These are phyloP conservation scores for Carassius carassius DNA, from an alignment of 2,113 vertebrate genomes.

Conservation along the genomic window DNA sequence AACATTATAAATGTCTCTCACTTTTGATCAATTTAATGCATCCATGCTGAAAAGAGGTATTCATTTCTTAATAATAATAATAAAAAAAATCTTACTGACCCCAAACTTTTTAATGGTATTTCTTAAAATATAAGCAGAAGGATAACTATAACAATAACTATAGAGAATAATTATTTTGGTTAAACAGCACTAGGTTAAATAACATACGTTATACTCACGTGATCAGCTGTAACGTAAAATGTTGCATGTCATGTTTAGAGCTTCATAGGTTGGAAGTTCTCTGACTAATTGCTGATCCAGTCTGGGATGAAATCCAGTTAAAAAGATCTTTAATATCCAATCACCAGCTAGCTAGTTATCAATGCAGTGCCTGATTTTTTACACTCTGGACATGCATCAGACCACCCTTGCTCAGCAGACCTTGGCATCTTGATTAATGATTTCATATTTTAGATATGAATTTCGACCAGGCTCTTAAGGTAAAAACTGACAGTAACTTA, in stretches of 20 bases:
- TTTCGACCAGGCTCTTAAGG: background rate
- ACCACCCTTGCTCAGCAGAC: constrained; percentile 2
- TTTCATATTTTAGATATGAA: background rate
- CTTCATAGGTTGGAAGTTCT: background rate
- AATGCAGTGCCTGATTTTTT: constrained; percentile 5
- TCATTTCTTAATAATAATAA: too few species aligned
- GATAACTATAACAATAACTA: background rate
- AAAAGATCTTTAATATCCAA: background rate
- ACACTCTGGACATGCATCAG: background rate
- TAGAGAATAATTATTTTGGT: background rate
- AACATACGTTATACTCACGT: background rate
- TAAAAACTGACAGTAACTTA: background rate
- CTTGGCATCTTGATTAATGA: background rate
- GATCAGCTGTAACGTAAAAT: background rate
- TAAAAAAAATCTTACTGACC: background rate
- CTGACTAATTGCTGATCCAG: constrained; percentile 7
- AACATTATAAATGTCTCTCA: too few species aligned
- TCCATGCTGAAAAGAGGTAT: too few species aligned
- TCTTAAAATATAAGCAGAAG: background rate
- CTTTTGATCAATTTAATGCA: too few species aligned
- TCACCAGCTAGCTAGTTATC: background rate
- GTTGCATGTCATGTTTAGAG: background rate
- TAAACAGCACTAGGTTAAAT: background rate
- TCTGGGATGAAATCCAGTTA: background rate
- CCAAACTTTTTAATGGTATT: background rate